Base-by-base conservation (phyloP, 2,797 vertebrate species). In the Zalophus californianus region DNA sequence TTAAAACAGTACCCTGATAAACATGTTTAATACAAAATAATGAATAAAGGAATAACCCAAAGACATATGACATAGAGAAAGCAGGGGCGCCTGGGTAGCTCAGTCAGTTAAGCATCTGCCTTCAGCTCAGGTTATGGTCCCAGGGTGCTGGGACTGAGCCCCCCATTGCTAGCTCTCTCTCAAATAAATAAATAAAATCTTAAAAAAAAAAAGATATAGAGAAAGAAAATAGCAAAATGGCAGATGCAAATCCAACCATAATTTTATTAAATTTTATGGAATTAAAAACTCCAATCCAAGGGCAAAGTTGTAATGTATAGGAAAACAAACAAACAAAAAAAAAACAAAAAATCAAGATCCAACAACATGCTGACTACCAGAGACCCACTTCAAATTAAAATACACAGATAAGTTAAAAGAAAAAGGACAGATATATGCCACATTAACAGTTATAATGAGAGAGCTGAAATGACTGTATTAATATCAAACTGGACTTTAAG, bases 341-440 rank as follows among this genome's bases (percentile, higher is more conserved):
- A 66, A 66, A 72, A 25, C 38, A 77, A 68, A 68, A 89, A 60
- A 58, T 58, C 20, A 58, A 92, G 9, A 92, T 21, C 32, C 50
- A 83, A 73, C 41, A 83, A 77, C n/a, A 64, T 41, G 25, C 13
- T 44, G 75, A 78, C 54, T 82, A 35, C 27, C 90, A 95, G 38
- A 79, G 62, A 91, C 21, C 75, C 54, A 77, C 52, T 60, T 92
- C 18, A 78, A 84, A 89, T 88, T 25, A 70, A 90, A 88, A 85
- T n/a, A 77, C n/a, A 35, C n/a, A 83, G 83, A 62, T 44, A 52
- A 29, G 54, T 52, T 85, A 70, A 78, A 89, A 78, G 29, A 62
- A 72, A 56, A 56, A 87, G 32, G 23, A 79, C 20, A 90, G 80
- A 73, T 25, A 54, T 29, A 7, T 2, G 8, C n/a, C 35, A 62